phyloP scores from a whole-genome alignment of 2,888 invertebrate genomes.

The Bombylius discolor region DNA sequence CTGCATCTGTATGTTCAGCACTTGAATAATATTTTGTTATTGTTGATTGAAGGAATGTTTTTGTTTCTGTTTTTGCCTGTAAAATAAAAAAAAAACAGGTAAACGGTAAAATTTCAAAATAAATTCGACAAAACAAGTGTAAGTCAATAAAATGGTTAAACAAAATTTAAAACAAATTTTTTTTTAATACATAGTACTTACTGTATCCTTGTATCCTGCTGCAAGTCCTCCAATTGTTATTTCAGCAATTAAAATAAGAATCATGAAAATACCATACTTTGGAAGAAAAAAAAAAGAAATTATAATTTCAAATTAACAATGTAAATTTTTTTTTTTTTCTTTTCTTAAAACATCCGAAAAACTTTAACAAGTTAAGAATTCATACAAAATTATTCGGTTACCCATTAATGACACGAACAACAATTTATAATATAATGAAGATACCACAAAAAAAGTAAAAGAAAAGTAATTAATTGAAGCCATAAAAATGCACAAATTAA shows the following conservation, averaged over 20 bases:
- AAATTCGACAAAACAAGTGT: background rate
- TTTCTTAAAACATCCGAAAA: no score
- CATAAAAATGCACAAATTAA: no score
- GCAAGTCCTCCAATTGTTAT: slow-evolving; percentile 52
- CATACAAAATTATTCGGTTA: no score
- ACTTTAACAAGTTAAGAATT: no score
- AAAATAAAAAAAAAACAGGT: background rate
- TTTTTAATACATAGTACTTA: slow-evolving; percentile 29
- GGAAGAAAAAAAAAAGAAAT: slow-evolving; percentile 21
- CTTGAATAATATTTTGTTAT: slow-evolving; percentile 45
- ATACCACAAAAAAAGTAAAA: no score
- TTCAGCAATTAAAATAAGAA: slow-evolving; percentile 50
- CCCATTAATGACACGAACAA: no score
- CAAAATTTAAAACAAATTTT: background rate
- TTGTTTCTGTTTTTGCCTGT: slow-evolving; percentile 47
- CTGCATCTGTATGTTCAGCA: slow-evolving; percentile 45
- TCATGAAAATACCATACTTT: slow-evolving; percentile 54
- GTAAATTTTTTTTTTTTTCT: no score
- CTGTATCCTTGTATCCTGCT: slow-evolving; percentile 49
- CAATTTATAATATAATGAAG: no score
- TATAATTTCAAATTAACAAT: background rate
- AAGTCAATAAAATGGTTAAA: background rate
- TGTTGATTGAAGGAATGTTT: slow-evolving; percentile 44
- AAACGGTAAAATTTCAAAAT: background rate
- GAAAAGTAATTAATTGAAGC: no score